Conservation (phyloP, 1,140 invertebrate genomes). For the Drosophila cardini region DNA sequence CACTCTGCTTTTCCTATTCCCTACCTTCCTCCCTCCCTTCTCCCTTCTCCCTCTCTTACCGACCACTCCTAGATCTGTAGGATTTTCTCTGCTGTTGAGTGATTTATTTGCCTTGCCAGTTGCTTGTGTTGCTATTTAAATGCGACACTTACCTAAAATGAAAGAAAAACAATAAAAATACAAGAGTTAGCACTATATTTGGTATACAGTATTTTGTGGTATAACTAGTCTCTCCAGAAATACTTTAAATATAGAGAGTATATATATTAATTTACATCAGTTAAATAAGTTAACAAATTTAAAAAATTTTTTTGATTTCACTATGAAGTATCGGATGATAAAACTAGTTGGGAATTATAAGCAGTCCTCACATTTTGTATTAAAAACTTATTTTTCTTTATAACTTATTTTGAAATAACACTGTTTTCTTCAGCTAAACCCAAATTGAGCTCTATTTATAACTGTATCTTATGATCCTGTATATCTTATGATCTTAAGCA, state of each 20-base stretch:
- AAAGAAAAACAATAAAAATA: constrained; percentile 12
- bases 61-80: neutral
- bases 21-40: too few species aligned
- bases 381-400: too few species aligned
- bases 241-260: too few species aligned
- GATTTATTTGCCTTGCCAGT: constrained; percentile 19
- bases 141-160: constrained; percentile 71
- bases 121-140: constrained; percentile 44
- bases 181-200: constrained; percentile 28
- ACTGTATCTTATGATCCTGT: constrained; percentile 11
- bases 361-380: too few species aligned
- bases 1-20: too few species aligned
- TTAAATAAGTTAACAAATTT: too few species aligned
- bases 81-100: neutral
- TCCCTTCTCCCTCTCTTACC: neutral
- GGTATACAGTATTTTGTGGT: too few species aligned
- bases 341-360: too few species aligned
- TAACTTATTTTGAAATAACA: too few species aligned
- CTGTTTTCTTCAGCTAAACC: neutral
- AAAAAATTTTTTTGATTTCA: too few species aligned
- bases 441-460: constrained; percentile 8
- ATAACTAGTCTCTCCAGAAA: too few species aligned
- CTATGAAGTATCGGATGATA: neutral
- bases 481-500: constrained; percentile 11
- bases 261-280: too few species aligned